Percentiles rank a stretch among this genome's conserved stretches.
Evolutionary conservation across 2,113 vertebrate genomes (phyloP).

Genomic region (Hipposideros armiger): DNA sequence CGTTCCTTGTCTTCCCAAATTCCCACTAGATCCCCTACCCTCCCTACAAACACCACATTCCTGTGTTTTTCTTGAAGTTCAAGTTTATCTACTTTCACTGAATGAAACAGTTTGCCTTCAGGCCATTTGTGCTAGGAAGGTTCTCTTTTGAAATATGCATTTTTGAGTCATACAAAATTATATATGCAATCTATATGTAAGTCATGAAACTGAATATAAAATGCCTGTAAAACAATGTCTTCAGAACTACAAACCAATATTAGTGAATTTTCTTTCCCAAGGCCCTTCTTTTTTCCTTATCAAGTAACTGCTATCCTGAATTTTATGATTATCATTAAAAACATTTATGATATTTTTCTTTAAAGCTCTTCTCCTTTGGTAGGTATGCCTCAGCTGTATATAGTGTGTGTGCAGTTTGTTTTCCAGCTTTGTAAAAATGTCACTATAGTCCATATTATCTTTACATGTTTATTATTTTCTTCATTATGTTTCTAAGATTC

Average conservation of each 20-base stretch:
- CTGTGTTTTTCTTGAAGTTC: neutral
- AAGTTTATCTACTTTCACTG: neutral
- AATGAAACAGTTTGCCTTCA: neutral
- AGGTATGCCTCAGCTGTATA: neutral
- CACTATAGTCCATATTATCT: neutral
- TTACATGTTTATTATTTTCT: neutral
- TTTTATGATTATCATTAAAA: neutral
- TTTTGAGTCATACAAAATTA: neutral
- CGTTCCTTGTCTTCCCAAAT: neutral
- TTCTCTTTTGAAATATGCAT: neutral
- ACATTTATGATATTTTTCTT: neutral
- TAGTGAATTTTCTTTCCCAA: neutral
- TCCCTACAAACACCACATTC: neutral
- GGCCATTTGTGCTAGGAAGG: neutral
- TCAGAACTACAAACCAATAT: neutral
- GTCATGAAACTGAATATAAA: neutral
- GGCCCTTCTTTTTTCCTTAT: neutral
- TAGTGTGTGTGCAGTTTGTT: no score
- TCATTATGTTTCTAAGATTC: neutral
- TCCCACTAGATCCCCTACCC: rapidly evolving
- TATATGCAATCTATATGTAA: neutral
- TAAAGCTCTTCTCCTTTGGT: neutral
- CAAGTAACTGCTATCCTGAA: neutral
- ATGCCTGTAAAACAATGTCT: neutral
- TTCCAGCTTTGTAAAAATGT: neutral